A percentile compares a stretch with the other conserved stretches of the same genome.
These are phyloP conservation scores for Criorhina ranunculi DNA, from an alignment of 2,888 invertebrate species.

Conservation along the genomic window DNA sequence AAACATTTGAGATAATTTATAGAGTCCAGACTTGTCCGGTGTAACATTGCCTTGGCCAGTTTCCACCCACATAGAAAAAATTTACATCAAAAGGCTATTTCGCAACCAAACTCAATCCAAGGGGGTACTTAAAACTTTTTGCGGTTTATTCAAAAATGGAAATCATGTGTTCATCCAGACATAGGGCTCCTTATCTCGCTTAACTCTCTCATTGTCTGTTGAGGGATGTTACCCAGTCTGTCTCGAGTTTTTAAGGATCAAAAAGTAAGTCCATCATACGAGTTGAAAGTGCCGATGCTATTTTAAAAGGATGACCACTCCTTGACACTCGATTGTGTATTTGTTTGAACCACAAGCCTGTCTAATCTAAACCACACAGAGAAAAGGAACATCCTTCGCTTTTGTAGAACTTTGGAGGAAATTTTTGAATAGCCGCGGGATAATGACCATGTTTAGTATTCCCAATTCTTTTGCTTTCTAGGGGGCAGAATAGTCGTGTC, in stretches of 20 bases:
- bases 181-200: not conserved
- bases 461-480: not conserved
- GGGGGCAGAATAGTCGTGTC: not conserved
- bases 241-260: too few relatives aligned
- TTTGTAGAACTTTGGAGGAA: constrained; percentile 24
- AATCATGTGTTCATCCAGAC: constrained; percentile 6
- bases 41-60: not conserved
- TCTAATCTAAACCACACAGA: not conserved
- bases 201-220: not conserved
- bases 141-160: constrained; percentile 32
- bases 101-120: constrained; percentile 9
- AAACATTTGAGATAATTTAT: constrained; percentile 15
- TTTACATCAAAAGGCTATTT: constrained; percentile 26
- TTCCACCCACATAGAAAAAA: too few relatives aligned
- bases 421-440: constrained; percentile 10
- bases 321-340: not conserved
- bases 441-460: not conserved
- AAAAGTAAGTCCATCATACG: too few relatives aligned
- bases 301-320: not conserved
- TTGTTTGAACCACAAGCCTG: not conserved
- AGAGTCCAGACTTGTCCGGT: not conserved
- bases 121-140: constrained; percentile 38
- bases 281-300: not conserved
- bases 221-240: not conserved
- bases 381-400: not conserved